Percentiles rank a stretch among this genome's conserved stretches.
Evolutionary conservation across 2,797 vertebrate genomes (phyloP).

Genomic region (Leucoraja ocellata): DNA sequence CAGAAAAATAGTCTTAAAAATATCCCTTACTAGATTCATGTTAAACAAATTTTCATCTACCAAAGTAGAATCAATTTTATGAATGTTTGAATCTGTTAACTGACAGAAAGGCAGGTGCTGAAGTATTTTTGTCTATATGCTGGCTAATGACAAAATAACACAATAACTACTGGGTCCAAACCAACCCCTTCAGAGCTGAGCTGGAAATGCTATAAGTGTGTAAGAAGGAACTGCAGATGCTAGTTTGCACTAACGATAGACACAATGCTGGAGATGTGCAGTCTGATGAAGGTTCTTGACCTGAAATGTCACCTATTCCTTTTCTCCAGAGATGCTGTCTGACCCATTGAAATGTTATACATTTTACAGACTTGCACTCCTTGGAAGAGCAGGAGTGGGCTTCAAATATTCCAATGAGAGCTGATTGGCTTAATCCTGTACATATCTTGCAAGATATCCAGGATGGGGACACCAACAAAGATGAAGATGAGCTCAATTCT

Average conservation of each 20-base stretch:
- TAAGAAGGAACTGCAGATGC: too few relatives aligned
- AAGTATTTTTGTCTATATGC: not conserved
- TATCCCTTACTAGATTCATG: not conserved
- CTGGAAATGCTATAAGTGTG: too few relatives aligned
- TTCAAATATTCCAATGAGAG: not conserved
- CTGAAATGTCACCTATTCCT: too few relatives aligned
- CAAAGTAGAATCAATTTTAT: not conserved
- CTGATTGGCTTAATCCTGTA: too few relatives aligned
- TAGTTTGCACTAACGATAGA: too few relatives aligned
- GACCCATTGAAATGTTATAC: not conserved
- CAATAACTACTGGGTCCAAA: constrained; percentile 1
- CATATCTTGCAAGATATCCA: not conserved
- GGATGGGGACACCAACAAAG: not conserved
- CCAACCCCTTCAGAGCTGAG: not conserved
- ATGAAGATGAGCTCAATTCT: not conserved
- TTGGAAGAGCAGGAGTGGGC: not conserved
- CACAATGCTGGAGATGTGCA: too few relatives aligned
- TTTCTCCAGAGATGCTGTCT: too few relatives aligned
- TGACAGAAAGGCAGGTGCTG: not conserved
- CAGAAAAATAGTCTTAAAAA: not conserved
- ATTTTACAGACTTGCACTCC: not conserved
- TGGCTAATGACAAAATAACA: constrained; percentile 11
- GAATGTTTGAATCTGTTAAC: not conserved
- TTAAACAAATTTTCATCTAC: not conserved
- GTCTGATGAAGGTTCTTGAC: too few relatives aligned